Conservation (phyloP, 1,140 invertebrate species). For the Drosophila serrata region DNA sequence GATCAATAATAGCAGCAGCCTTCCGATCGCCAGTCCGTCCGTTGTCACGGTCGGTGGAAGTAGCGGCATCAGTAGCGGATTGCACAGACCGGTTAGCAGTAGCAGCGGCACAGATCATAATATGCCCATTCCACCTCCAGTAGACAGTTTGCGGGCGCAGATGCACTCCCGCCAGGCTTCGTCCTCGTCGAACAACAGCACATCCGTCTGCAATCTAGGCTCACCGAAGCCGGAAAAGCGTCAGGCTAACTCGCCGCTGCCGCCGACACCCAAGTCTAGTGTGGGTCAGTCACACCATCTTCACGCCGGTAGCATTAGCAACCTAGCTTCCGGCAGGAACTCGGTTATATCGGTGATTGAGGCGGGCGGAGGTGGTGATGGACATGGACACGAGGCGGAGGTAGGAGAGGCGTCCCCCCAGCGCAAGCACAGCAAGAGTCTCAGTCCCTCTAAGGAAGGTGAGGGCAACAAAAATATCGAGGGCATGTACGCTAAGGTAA, state of each 20-base stretch:
- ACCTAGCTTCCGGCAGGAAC: constrained; percentile 83
- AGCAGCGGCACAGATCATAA: constrained; percentile 51
- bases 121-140: constrained; percentile 71
- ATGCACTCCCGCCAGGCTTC: constrained; percentile 87
- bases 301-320: constrained; percentile 72
- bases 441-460: constrained; percentile 88
- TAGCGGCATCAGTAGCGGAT: constrained; percentile 1
- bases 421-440: constrained; percentile 85
- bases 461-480: constrained; percentile 91
- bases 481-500: constrained; percentile 95
- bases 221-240: constrained; percentile 94
- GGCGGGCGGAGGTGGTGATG: constrained; percentile 55
- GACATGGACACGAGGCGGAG: constrained; percentile 75
- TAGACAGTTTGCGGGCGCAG: constrained; percentile 79
- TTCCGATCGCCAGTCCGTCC: constrained; percentile 24
- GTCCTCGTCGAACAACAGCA: constrained; percentile 91
- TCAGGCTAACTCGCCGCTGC: constrained; percentile 93
- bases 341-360: constrained; percentile 85
- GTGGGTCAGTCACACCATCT: constrained; percentile 58
- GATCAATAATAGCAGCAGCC: constrained; percentile 81
- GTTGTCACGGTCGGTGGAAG: background rate
- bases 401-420: constrained; percentile 60
- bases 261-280: constrained; percentile 89
- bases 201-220: constrained; percentile 90
- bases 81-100: constrained; percentile 39